Conservation (phyloP, 2,113 vertebrate species). For the Mixornis gularis region DNA sequence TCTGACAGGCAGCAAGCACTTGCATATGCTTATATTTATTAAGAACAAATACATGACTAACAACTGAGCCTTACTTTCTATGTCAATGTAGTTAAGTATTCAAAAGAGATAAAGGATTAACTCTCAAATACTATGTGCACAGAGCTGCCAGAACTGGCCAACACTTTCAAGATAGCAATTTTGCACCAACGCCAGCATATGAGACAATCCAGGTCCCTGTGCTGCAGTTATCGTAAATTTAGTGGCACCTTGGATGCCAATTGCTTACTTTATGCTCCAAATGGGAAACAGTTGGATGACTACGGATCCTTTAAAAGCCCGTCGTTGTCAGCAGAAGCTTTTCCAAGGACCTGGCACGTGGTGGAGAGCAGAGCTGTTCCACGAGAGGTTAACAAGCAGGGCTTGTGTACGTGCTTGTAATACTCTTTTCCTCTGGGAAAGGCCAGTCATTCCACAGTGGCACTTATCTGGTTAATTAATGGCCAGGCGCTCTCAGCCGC, state of each 20-base stretch:
- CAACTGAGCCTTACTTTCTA: neutral
- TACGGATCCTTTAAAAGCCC: neutral
- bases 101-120: neutral
- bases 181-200: neutral
- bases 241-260: neutral
- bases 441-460: neutral
- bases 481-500: neutral
- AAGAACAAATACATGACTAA: neutral
- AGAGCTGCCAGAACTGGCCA: neutral
- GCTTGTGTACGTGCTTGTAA: rapidly evolving
- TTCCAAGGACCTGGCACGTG: neutral
- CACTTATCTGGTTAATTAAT: neutral
- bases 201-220: neutral
- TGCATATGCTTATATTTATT: neutral
- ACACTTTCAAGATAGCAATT: neutral
- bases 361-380: neutral
- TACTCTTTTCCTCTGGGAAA: neutral
- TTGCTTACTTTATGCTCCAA: neutral
- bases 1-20: neutral
- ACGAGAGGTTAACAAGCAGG: neutral
- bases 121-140: neutral
- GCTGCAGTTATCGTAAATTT: neutral
- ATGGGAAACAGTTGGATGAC: neutral
- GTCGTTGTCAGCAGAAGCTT: neutral
- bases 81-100: neutral